These are phyloP conservation scores for Batillaria attramentaria DNA, from an alignment of 1,140 invertebrate species.

Conservation along the genomic window DNA sequence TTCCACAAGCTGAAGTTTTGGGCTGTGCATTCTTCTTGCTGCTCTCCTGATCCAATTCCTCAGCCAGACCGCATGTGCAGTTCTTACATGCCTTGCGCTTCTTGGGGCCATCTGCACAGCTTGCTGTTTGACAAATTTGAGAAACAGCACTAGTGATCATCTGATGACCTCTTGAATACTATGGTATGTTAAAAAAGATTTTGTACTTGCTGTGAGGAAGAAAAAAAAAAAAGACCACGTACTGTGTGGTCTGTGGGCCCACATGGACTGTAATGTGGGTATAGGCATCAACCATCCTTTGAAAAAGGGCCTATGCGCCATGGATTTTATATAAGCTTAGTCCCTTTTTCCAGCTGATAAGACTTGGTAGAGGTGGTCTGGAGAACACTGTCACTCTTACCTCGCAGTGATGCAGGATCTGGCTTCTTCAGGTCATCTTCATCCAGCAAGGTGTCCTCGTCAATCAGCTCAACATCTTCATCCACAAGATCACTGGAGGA, in stretches of 20 bases:
- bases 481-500: constrained; percentile 73
- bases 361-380: no score
- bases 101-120: constrained; percentile 82
- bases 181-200: no score
- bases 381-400: constrained; percentile 72
- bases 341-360: no score
- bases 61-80: constrained; percentile 96
- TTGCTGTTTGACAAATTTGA: constrained; percentile 75
- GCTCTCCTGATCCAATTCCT: constrained; percentile 82
- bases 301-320: no score
- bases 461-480: constrained; percentile 87
- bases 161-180: no score
- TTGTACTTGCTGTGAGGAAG: no score
- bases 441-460: constrained; percentile 90
- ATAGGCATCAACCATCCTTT: no score
- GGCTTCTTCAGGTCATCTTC: constrained; percentile 92
- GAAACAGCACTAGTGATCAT: background rate
- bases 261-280: no score
- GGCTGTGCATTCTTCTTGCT: constrained; percentile 68
- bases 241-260: no score
- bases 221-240: no score
- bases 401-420: constrained; percentile 83
- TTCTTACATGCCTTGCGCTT: constrained; percentile 98
- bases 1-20: constrained; percentile 95
- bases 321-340: no score